These are phyloP conservation scores for Acestrorhynchus altus DNA, from an alignment of 2,797 vertebrate genomes.

Conservation along the genomic window DNA sequence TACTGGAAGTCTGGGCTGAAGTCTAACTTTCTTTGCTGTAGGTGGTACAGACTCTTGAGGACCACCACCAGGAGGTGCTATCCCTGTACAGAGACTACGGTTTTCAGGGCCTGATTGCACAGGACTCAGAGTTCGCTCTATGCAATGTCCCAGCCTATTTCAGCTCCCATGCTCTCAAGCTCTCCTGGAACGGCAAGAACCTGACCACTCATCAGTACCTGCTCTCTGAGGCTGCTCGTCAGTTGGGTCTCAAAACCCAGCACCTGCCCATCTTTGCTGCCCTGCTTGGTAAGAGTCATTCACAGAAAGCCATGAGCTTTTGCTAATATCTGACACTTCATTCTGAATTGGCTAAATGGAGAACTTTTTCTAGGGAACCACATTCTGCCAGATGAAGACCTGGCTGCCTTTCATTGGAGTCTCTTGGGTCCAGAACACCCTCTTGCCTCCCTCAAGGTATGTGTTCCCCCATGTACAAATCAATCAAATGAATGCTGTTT, in stretches of 20 bases:
- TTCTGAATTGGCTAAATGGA: background rate
- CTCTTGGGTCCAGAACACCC: conserved; percentile 94
- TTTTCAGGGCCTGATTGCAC: conserved; percentile 90
- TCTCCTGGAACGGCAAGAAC: conserved; percentile 95
- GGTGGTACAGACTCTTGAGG: conserved; percentile 93
- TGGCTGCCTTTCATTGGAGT: conserved; percentile 95
- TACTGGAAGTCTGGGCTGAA: background rate
- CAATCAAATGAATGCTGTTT: background rate
- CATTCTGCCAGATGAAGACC: conserved; percentile 94
- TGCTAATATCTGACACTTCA: background rate
- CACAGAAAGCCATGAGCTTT: background rate
- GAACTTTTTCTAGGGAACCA: conserved; percentile 82
- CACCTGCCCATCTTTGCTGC: conserved; percentile 92
- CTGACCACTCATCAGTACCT: conserved; percentile 93
- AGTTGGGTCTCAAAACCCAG: conserved; percentile 89
- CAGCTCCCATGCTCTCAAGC: conserved; percentile 91
- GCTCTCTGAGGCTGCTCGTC: conserved; percentile 90
- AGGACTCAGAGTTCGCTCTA: conserved; percentile 92
- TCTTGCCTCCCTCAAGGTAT: conserved; percentile 91
- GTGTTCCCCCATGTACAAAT: background rate
- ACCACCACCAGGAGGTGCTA: conserved; percentile 94
- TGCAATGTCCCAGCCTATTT: conserved; percentile 93
- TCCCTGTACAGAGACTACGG: conserved; percentile 91
- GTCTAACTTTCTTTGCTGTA: conserved; percentile 58
- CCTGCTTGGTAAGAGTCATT: conserved; percentile 81